Evolutionary conservation across 2,113 vertebrate species (phyloP).

Genomic region (Pterocles gutturalis): DNA sequence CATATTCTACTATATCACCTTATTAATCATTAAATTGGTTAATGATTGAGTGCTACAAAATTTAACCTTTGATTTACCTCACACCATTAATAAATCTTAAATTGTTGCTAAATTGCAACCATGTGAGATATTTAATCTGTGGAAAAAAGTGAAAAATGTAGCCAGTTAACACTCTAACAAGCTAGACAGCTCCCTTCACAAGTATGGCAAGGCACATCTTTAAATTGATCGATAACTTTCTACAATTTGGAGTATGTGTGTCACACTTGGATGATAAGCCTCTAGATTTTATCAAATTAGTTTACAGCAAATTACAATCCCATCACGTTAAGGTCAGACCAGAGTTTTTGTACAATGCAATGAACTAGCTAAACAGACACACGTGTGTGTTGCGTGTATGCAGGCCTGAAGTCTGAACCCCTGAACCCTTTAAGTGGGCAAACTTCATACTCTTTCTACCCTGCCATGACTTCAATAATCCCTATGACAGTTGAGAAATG

Average conservation of each 20-base stretch:
- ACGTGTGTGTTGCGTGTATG: fast-evolving
- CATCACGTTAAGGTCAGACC: not conserved
- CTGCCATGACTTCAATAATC: not conserved
- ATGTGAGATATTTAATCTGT: too few species aligned
- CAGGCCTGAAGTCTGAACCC: not conserved
- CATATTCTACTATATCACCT: too few species aligned
- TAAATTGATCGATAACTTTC: not conserved
- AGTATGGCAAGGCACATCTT: not conserved
- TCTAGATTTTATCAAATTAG: not conserved
- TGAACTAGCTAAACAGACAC: not conserved
- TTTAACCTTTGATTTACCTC: too few species aligned
- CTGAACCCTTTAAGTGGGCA: not conserved
- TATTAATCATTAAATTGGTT: too few species aligned
- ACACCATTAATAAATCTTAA: too few species aligned
- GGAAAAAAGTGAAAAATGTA: not conserved
- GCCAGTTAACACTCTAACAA: not conserved
- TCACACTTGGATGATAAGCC: not conserved
- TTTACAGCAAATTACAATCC: not conserved
- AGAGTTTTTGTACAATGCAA: not conserved
- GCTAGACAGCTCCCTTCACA: not conserved
- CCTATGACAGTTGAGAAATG: not conserved
- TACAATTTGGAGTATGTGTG: not conserved
- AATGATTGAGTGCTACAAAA: too few species aligned
- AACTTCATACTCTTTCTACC: not conserved
- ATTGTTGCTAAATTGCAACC: too few species aligned